Conservation (phyloP, 2,113 vertebrate species). For the Uria aalge region DNA sequence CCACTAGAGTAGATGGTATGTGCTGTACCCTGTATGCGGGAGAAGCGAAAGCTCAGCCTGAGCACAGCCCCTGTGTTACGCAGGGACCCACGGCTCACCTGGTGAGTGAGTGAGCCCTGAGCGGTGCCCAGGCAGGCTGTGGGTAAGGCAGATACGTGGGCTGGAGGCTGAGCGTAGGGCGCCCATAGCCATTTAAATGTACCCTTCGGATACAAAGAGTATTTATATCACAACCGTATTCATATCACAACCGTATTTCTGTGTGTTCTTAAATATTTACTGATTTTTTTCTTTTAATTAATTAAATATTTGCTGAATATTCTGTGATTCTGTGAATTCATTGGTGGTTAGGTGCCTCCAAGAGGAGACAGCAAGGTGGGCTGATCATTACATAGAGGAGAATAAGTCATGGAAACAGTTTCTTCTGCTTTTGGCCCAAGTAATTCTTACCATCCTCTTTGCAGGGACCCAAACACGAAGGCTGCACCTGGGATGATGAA, state of each 20-base stretch:
- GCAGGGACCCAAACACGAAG: not conserved
- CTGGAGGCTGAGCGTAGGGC: not conserved
- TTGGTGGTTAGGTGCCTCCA: not conserved
- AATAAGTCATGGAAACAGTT: not conserved
- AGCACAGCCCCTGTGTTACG: not conserved
- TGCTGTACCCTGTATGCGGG: rapidly evolving
- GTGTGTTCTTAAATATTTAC: not conserved
- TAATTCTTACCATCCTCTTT: not conserved
- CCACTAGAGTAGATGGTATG: no score
- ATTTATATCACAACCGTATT: not conserved
- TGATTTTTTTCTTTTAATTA: not conserved
- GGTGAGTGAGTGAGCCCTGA: not conserved
- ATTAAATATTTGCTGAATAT: not conserved
- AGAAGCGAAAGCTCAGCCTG: not conserved
- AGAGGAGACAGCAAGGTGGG: not conserved
- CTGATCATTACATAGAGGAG: not conserved
- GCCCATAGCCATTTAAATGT: not conserved
- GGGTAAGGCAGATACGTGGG: not conserved
- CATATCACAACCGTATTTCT: not conserved
- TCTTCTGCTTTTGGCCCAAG: not conserved
- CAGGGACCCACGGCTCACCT: not conserved
- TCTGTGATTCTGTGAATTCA: not conserved
- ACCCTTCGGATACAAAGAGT: not conserved
- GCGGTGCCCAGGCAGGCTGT: not conserved
- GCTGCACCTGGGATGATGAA: not conserved